Evolutionary conservation across 1,140 invertebrate genomes (phyloP).

Genomic region (Conus betulinus): DNA sequence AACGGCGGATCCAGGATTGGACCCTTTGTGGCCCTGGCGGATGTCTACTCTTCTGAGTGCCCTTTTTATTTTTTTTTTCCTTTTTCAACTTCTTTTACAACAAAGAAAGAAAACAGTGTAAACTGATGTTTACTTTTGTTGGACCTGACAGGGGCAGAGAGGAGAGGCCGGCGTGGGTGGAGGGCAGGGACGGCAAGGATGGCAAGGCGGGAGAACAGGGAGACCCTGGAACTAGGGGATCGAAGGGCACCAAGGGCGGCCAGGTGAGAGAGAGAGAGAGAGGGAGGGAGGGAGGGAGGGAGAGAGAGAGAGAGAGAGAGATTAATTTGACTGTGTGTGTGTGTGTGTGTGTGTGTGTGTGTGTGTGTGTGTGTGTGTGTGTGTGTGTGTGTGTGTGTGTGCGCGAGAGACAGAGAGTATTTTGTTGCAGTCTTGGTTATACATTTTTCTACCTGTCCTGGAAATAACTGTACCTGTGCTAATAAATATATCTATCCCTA

Average conservation of each 20-base stretch:
- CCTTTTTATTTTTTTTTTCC: no score
- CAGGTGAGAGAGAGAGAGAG: not conserved
- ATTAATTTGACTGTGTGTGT: not conserved
- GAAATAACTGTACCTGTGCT: not conserved
- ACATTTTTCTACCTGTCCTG: no score
- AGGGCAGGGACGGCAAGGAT: conserved; percentile 12
- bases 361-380: conserved; percentile 9
- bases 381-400: not conserved
- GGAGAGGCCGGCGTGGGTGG: not conserved
- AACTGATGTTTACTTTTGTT: no score
- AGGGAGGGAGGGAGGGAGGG: not conserved
- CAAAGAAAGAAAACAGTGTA: no score
- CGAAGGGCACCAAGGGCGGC: conserved; percentile 8
- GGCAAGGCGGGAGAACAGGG: conserved; percentile 18
- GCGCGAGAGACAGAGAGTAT: not conserved
- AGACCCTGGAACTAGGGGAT: not conserved
- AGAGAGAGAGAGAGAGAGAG: not conserved
- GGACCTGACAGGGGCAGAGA: not conserved
- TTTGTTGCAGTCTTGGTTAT: no score
- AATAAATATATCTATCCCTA: no score
- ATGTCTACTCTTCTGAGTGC: no score
- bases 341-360: conserved; percentile 4
- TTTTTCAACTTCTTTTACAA: no score
- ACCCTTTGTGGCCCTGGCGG: no score
- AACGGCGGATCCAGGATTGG: no score